Percentiles rank a stretch among this genome's conserved stretches.
Evolutionary conservation across 2,888 invertebrate species (phyloP).

Genomic region (Ochlodes sylvanus): DNA sequence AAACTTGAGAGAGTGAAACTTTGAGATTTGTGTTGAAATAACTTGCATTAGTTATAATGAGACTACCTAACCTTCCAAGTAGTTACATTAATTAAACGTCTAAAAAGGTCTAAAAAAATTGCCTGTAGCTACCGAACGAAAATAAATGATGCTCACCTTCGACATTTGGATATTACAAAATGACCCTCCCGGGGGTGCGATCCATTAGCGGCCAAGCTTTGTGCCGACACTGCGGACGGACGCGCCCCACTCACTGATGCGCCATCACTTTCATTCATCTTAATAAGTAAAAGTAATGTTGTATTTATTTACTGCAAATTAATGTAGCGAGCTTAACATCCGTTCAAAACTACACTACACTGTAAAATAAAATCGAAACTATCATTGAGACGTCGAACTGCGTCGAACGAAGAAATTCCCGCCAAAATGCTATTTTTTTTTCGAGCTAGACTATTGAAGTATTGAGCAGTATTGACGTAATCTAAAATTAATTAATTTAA

Average conservation of each 20-base stretch:
- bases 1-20: no score
- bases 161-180: slow-evolving; percentile 64
- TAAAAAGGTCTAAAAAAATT: slow-evolving; percentile 2
- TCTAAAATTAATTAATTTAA: no score
- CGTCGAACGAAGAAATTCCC: no score
- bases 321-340: no score
- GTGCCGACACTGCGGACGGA: slow-evolving; percentile 2
- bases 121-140: neutral
- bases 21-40: no score
- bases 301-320: slow-evolving; percentile 19
- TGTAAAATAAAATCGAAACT: no score
- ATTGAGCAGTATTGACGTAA: no score
- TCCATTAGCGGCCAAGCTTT: slow-evolving; percentile 30
- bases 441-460: no score
- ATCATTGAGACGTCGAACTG: no score
- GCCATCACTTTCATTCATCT: slow-evolving; percentile 38
- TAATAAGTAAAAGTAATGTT: slow-evolving; percentile 15
- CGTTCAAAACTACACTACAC: no score
- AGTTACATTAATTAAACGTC: slow-evolving; percentile 1
- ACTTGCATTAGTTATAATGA: no score
- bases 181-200: slow-evolving; percentile 48
- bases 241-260: slow-evolving; percentile 24
- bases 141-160: slow-evolving; percentile 53
- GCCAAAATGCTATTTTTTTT: no score
- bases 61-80: neutral